A percentile compares a stretch with the other conserved stretches of the same genome.
Conservation (phyloP, 2,113 vertebrate species). For the Plecturocebus donacophilus region DNA sequence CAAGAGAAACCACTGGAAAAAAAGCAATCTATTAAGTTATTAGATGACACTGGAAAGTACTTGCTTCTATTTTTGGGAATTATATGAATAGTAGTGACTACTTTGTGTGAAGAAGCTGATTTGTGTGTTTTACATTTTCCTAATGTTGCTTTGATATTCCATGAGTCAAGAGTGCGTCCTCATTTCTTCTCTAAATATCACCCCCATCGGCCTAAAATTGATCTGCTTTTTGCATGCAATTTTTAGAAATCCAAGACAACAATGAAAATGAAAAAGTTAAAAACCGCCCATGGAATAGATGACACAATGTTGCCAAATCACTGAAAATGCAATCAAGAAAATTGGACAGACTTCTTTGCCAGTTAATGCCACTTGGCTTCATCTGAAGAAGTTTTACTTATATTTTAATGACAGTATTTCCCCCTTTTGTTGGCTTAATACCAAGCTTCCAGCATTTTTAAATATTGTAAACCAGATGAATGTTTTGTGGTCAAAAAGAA, state of each 20-base stretch:
- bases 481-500: not conserved
- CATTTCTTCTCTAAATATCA: not conserved
- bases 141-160: not conserved
- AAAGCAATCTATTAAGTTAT: not conserved
- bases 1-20: not conserved
- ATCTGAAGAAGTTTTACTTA: slow-evolving; percentile 32
- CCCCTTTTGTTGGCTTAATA: not conserved
- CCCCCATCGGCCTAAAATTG: not conserved
- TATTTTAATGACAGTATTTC: not conserved
- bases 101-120: not conserved
- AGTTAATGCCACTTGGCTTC: not conserved
- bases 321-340: slow-evolving; percentile 53
- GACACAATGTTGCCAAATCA: not conserved
- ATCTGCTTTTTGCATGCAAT: not conserved
- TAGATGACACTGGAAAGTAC: not conserved
- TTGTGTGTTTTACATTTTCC: not conserved
- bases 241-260: slow-evolving; percentile 4
- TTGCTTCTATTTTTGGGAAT: not conserved
- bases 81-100: not conserved
- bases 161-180: not conserved
- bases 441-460: slow-evolving; percentile 15
- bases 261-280: slow-evolving; percentile 30
- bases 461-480: slow-evolving; percentile 40
- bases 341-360: not conserved
- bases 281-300: not conserved